Percentiles rank a stretch among this genome's conserved stretches.
These are phyloP conservation scores for Arizona elegans DNA, from an alignment of 2,113 vertebrate species.

Conservation along the genomic window DNA sequence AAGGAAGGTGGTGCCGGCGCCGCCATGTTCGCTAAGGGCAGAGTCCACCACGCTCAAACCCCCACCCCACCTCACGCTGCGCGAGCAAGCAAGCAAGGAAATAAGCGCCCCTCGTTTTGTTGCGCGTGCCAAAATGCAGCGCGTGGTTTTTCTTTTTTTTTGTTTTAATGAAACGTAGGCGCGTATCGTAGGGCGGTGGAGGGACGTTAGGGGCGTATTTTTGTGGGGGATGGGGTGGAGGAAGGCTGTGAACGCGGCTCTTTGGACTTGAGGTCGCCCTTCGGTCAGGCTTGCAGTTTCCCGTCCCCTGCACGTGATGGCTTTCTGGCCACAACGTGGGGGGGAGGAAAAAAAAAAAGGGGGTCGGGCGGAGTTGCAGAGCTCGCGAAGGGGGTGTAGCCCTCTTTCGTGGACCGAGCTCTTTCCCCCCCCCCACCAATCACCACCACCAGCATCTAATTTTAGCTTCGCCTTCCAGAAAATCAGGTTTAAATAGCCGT, in stretches of 20 bases:
- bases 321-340: not conserved
- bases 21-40: constrained; percentile 25
- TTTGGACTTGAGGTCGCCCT: not conserved
- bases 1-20: too few species aligned
- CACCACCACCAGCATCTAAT: not conserved
- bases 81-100: not conserved
- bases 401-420: not conserved
- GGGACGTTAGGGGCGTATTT: not conserved
- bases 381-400: not conserved
- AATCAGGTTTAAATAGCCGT: not conserved
- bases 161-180: not conserved
- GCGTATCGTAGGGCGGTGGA: not conserved
- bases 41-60: rapidly evolving
- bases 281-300: not conserved
- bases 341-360: not conserved
- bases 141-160: too few species aligned
- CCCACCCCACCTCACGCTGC: too few species aligned
- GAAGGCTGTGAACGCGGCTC: not conserved
- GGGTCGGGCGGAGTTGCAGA: not conserved
- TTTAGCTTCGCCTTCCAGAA: not conserved
- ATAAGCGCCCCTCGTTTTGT: not conserved
- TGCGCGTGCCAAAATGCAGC: too few species aligned
- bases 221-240: not conserved
- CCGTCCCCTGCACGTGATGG: too few species aligned
- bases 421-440: not conserved